phyloP scores from a whole-genome alignment of 2,888 invertebrate genomes.

The Drosophila infuscata region DNA sequence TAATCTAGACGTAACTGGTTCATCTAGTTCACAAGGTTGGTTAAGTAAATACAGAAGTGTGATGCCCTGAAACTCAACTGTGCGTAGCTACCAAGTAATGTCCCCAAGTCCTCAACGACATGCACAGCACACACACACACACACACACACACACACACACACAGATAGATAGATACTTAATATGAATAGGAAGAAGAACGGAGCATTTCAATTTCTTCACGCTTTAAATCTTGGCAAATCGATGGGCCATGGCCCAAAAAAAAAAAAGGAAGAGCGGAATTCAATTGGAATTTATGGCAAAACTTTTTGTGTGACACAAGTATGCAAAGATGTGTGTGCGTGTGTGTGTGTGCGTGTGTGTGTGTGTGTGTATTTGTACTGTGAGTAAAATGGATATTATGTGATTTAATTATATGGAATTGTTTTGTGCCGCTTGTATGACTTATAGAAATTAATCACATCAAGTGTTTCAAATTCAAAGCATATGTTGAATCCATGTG shows the following conservation, averaged over 20 bases:
- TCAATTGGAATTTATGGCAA: conserved; percentile 58
- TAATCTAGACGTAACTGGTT: neutral
- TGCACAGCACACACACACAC: conserved; percentile 5
- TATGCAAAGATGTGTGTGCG: conserved; percentile 31
- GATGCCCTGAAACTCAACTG: conserved; percentile 31
- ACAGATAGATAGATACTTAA: conserved; percentile 44
- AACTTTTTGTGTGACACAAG: conserved; percentile 58
- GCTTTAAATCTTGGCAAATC: conserved; percentile 64
- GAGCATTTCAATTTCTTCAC: conserved; percentile 60
- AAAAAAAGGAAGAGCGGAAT: conserved; percentile 41
- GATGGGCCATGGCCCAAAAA: conserved; percentile 54
- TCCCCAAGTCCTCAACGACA: conserved; percentile 9
- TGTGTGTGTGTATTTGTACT: neutral
- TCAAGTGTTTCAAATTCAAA: conserved; percentile 12
- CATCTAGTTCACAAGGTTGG: conserved; percentile 9
- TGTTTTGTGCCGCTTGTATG: conserved; percentile 27
- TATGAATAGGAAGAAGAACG: conserved; percentile 47
- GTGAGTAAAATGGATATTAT: conserved; percentile 19
- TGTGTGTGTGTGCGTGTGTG: neutral
- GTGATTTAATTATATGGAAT: conserved; percentile 46
- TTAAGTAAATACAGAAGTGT: conserved; percentile 1
- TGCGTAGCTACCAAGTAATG: conserved; percentile 32
- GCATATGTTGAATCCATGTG: neutral
- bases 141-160: conserved; percentile 2
- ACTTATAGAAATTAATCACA: conserved; percentile 36